phyloP scores from a whole-genome alignment of 2,113 vertebrate genomes.

The Periophthalmodon schlosseri region DNA sequence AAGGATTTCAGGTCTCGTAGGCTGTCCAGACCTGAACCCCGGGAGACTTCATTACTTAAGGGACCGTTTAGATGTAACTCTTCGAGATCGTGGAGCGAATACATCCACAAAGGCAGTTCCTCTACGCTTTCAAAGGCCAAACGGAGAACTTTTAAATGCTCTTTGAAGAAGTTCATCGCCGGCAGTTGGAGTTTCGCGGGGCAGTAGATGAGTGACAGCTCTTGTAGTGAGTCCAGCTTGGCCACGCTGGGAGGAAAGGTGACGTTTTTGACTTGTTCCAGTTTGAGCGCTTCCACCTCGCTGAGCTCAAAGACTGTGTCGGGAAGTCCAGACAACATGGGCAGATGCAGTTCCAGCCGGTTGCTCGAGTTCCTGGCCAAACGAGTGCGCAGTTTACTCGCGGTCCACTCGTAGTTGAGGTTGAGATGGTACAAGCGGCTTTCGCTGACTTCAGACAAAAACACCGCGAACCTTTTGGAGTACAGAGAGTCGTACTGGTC shows the following conservation, averaged over 20 bases:
- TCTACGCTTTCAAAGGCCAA: slow-evolving; percentile 80
- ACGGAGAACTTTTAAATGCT: slow-evolving; percentile 80
- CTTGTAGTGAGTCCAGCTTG: slow-evolving; percentile 79
- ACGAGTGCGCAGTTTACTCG: slow-evolving; percentile 81
- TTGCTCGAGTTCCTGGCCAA: slow-evolving; percentile 75
- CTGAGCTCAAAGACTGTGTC: slow-evolving; percentile 84
- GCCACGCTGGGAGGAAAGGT: slow-evolving; percentile 77
- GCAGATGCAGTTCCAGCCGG: slow-evolving; percentile 82
- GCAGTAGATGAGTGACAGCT: slow-evolving; percentile 82
- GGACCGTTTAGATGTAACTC: slow-evolving; percentile 84
- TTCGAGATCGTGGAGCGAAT: slow-evolving; percentile 79
- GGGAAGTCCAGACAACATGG: slow-evolving; percentile 84
- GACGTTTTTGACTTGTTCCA: slow-evolving; percentile 83
- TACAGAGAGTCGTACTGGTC: slow-evolving; percentile 90
- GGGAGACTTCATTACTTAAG: slow-evolving; percentile 77
- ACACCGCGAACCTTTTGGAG: slow-evolving; percentile 87
- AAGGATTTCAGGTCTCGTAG: slow-evolving; percentile 83
- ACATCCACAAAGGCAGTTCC: slow-evolving; percentile 85
- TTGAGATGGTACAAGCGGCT: slow-evolving; percentile 85
- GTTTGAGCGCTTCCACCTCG: slow-evolving; percentile 83
- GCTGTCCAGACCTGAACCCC: slow-evolving; percentile 75
- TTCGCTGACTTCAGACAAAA: slow-evolving; percentile 91
- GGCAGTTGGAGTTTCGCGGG: slow-evolving; percentile 80
- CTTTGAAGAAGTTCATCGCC: slow-evolving; percentile 79
- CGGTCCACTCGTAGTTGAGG: slow-evolving; percentile 87